phyloP scores from a whole-genome alignment of 1,140 invertebrate genomes.

The Sipha flava region DNA sequence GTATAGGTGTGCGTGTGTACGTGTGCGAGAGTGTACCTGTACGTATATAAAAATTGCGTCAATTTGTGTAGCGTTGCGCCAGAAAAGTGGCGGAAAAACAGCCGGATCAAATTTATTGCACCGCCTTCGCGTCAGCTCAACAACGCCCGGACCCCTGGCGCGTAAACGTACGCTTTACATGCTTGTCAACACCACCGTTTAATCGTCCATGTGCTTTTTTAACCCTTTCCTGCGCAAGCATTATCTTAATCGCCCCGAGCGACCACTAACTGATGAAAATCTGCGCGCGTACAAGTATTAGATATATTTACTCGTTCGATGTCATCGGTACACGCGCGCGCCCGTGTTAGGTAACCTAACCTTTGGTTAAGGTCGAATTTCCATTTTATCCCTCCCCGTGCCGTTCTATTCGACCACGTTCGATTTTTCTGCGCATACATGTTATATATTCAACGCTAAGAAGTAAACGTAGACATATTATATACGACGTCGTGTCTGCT shows the following conservation, averaged over 20 bases:
- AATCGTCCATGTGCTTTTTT: background rate
- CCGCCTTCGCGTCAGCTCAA: background rate
- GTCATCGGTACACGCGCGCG: no score
- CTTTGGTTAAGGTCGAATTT: background rate
- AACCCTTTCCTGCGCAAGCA: no score
- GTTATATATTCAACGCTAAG: no score
- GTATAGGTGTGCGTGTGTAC: background rate
- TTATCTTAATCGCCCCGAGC: no score
- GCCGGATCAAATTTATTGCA: conserved; percentile 1
- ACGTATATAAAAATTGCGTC: background rate
- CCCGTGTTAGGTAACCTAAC: background rate
- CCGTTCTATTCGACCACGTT: background rate
- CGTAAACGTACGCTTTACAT: background rate
- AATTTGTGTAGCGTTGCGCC: conserved; percentile 9
- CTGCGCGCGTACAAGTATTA: no score
- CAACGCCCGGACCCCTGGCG: background rate
- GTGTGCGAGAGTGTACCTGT: background rate
- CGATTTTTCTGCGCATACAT: background rate
- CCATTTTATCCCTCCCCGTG: background rate
- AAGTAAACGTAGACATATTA: no score
- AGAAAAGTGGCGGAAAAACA: conserved; percentile 29
- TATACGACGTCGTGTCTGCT: no score
- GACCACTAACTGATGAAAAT: no score
- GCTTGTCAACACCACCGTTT: background rate
- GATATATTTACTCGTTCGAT: background rate